Conservation (phyloP, 2,113 vertebrate genomes). For the Tichodroma muraria region DNA sequence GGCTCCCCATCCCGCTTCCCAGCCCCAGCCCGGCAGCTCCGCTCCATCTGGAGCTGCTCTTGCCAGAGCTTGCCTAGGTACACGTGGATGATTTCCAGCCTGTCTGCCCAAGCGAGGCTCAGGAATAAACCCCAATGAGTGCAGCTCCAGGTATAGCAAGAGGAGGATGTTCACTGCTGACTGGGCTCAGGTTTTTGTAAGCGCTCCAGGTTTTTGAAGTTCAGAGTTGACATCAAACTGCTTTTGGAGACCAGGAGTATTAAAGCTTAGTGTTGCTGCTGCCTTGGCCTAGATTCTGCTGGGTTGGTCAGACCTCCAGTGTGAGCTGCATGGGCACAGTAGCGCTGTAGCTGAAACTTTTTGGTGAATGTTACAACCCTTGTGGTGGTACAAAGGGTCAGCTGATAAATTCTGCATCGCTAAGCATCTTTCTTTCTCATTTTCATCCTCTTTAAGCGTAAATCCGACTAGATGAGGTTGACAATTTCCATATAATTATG, state of each 20-base stretch:
- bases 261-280: neutral
- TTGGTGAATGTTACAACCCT: accelerated
- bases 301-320: neutral
- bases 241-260: neutral
- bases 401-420: neutral
- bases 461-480: neutral
- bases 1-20: neutral
- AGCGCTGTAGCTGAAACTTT: neutral
- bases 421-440: neutral
- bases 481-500: neutral
- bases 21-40: conserved; percentile 1
- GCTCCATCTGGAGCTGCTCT: conserved; percentile 37
- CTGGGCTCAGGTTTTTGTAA: neutral
- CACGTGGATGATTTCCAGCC: neutral
- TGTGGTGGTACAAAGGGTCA: neutral
- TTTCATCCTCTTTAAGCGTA: neutral
- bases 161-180: neutral
- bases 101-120: neutral
- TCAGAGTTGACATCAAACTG: neutral
- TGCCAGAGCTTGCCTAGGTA: neutral
- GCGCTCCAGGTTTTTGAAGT: neutral
- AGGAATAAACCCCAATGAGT: neutral
- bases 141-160: neutral
- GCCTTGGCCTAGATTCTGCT: neutral
- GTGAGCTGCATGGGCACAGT: neutral